Base-by-base conservation (phyloP, 2,888 invertebrate genomes). In the Clostera curtula region DNA sequence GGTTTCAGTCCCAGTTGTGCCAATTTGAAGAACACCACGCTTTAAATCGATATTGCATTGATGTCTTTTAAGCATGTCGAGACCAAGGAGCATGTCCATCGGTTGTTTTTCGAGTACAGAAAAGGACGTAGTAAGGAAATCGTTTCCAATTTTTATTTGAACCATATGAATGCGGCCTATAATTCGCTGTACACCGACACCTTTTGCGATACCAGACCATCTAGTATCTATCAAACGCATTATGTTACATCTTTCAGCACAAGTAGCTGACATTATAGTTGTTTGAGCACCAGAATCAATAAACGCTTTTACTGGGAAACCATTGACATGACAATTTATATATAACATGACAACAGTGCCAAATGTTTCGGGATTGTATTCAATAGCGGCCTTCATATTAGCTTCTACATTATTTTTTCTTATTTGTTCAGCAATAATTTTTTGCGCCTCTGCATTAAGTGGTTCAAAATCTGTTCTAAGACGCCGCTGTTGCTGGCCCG, bases 341-440 rank as follows among this genome's bases (percentile, higher is more conserved):
- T 99, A 93, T 50, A 99, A 87, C 99, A 99, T 98, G 24, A 95
- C 93, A 21, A 99, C 98, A 15, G 96, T 95, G 31, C 97, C 98
- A 77, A 98, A 98, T 21, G 95, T 96, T 79, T 99, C 99, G 0
- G 99, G 99, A 74, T 97, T 96, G 68, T 96, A 96, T 65, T 99
- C 98, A 90, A 98, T 96, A 0, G 98, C 98, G 1, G 96, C 96
- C 65, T 98, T 96, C 97, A 98, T 98, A 61, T 98, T 98, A 0
- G 96, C 95, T 71, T 98, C 96, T 39, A 98, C 96, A 71, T 98
- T 98, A 66, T 97, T 94, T 59, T 93, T 95, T 49, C 93, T 87
- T 39, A 98, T 98, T 77, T 97, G 96, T 65, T 97, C 97, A 3
- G 97, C 97, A 47, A 98, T 98, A 57, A 96, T 87, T 36, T 93